These are phyloP conservation scores for Atherinosoma microstoma DNA, from an alignment of 2,797 vertebrate genomes.

Conservation along the genomic window DNA sequence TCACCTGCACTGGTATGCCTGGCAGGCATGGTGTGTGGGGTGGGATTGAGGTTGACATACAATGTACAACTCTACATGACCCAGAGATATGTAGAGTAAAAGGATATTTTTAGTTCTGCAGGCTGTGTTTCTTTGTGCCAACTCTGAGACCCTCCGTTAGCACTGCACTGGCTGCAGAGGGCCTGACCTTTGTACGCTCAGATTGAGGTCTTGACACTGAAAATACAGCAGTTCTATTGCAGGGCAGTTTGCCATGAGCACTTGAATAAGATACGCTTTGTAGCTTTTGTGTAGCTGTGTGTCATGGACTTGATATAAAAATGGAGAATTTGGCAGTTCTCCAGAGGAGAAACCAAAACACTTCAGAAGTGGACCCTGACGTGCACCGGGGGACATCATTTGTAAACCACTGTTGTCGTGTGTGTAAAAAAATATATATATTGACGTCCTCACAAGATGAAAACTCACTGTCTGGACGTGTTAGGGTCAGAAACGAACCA, in stretches of 20 bases:
- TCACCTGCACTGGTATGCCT: neutral
- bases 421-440: neutral
- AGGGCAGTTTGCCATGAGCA: conserved; percentile 19
- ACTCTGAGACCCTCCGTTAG: conserved; percentile 52
- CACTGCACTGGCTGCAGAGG: conserved; percentile 20
- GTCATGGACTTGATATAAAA: neutral
- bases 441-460: neutral
- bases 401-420: neutral
- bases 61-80: conserved; percentile 26
- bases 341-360: neutral
- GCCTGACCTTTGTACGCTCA: conserved; percentile 19
- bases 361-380: neutral
- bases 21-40: neutral
- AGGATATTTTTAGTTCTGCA: conserved; percentile 41
- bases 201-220: conserved; percentile 25
- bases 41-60: neutral
- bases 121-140: conserved; percentile 15
- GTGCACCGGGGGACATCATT: neutral
- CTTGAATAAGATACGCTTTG: conserved; percentile 14
- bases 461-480: neutral
- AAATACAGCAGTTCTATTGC: conserved; percentile 31
- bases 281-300: conserved; percentile 21
- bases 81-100: conserved; percentile 24
- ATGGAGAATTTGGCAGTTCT: neutral
- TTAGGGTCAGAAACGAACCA: neutral